Evolutionary conservation across 2,113 vertebrate species (phyloP).

Genomic region (Protomyctophum bolini): DNA sequence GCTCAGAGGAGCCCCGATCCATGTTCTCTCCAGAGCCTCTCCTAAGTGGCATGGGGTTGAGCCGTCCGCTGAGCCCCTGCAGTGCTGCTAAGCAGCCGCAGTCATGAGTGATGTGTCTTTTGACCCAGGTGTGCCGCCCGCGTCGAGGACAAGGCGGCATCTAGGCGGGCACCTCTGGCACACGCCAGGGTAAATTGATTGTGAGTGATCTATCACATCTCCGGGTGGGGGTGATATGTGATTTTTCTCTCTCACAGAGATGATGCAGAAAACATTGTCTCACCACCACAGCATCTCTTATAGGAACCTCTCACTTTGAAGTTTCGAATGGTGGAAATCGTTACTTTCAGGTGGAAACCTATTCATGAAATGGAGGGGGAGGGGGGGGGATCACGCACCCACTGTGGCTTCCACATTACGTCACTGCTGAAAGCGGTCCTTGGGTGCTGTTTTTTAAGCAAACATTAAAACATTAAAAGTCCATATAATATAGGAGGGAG

Average conservation of each 20-base stretch:
- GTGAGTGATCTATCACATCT: conserved; percentile 40
- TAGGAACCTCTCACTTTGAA: conserved; percentile 31
- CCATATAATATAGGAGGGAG: too few species aligned
- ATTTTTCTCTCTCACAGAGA: conserved; percentile 19
- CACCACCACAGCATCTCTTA: conserved; percentile 25
- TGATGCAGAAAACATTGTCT: conserved; percentile 52
- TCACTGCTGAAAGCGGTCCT: too few species aligned
- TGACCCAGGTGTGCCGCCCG: conserved; percentile 52
- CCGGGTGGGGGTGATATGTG: conserved; percentile 5
- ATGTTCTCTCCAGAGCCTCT: conserved; percentile 15
- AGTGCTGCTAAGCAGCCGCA: conserved; percentile 53
- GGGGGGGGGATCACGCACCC: too few species aligned
- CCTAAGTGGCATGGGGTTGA: conserved; percentile 47
- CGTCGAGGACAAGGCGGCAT: conserved; percentile 25
- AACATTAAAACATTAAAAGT: too few species aligned
- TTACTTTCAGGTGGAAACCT: neutral
- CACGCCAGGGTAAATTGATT: conserved; percentile 41
- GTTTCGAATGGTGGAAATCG: conserved; percentile 9
- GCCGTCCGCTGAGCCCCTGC: conserved; percentile 38
- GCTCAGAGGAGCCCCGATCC: conserved; percentile 47
- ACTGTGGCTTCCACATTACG: too few species aligned
- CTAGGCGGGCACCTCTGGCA: conserved; percentile 24
- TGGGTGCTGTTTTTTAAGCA: too few species aligned
- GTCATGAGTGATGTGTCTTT: conserved; percentile 44
- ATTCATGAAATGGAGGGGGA: too few species aligned